Evolutionary conservation across 2,888 invertebrate species (phyloP), one percentile per base, ranked within the genome.

Genomic region (Drosophila percnosoma): DNA sequence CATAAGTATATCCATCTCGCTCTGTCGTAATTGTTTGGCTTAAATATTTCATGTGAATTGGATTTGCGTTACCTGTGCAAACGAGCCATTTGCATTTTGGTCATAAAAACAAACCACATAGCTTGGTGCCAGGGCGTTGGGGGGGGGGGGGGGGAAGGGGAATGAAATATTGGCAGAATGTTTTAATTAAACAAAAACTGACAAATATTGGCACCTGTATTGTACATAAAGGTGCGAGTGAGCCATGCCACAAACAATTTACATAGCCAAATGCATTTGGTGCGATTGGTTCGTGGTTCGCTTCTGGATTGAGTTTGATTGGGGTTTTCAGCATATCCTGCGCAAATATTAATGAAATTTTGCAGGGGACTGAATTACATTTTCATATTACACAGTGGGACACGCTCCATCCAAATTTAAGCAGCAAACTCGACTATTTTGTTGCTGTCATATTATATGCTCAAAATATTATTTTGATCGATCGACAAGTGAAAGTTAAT

Each of bases 151-250:
- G 0, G 11, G 33, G 11, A 4, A 4, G n/a, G n/a, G 18, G 53
- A 55, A 70, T 81, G 86, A 89, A 89, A 83, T 89, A 89, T 89
- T 87, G 89, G 69, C 60, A 86, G 75, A 90, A 90, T 84, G 89
- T 90, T 90, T 84, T 90, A 84, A 84, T 84, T 84, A 84, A 84
- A 90, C 87, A 89, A 88, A 89, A 76, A 66, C 72, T 71, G 85
- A 80, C 90, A 85, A 90, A 86, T 86, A 85, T 90, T 90, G 90
- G 80, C 89, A 82, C 83, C 90, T 79, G 61, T 27, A 36, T 10
- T 29, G 36, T 29, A 59, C 24, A 59, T 24, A 36, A 40, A 62
- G 72, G 71, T 67, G 68, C 54, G 58, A 51, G 59, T 48, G 48
- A 40, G 51, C 40, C 34, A 63, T 71, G 69, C 68, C 34, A n/a